Conservation (phyloP, 2,797 vertebrate species). For the Psittacula echo region DNA sequence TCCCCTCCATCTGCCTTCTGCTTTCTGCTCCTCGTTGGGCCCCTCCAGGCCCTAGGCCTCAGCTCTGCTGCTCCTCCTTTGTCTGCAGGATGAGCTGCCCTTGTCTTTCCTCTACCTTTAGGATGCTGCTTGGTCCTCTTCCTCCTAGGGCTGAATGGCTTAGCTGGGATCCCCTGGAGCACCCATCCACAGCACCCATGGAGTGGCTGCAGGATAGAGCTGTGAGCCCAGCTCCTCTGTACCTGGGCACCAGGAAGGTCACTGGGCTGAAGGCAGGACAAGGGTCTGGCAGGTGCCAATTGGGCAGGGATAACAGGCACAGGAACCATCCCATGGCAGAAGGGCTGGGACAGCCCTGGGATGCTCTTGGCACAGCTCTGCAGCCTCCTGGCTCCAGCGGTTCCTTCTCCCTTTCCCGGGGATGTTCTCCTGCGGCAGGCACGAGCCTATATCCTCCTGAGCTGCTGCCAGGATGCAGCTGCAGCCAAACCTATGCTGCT, state of each 20-base stretch:
- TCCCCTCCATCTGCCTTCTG: background rate
- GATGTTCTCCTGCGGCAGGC: background rate
- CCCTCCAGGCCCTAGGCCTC: background rate
- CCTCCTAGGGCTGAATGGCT: background rate
- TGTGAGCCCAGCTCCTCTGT: background rate
- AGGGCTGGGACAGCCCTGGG: background rate
- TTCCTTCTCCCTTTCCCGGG: background rate
- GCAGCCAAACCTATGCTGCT: background rate
- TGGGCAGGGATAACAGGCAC: background rate
- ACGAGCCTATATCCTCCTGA: background rate
- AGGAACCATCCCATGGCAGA: background rate
- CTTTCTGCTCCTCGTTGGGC: background rate
- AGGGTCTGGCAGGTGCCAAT: background rate
- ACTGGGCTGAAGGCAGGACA: background rate
- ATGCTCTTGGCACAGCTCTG: background rate
- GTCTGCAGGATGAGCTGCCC: background rate
- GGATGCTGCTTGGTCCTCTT: background rate
- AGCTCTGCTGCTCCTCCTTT: background rate
- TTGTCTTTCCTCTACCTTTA: background rate
- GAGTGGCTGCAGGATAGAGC: background rate
- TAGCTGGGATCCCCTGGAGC: background rate
- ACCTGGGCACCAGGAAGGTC: background rate
- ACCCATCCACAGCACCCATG: background rate
- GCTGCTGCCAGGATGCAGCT: background rate
- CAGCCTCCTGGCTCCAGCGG: constrained; percentile 2